Percentiles rank a stretch among this genome's conserved stretches.
phyloP scores from a whole-genome alignment of 2,797 vertebrate species.

The Enteromius paludinosus region DNA sequence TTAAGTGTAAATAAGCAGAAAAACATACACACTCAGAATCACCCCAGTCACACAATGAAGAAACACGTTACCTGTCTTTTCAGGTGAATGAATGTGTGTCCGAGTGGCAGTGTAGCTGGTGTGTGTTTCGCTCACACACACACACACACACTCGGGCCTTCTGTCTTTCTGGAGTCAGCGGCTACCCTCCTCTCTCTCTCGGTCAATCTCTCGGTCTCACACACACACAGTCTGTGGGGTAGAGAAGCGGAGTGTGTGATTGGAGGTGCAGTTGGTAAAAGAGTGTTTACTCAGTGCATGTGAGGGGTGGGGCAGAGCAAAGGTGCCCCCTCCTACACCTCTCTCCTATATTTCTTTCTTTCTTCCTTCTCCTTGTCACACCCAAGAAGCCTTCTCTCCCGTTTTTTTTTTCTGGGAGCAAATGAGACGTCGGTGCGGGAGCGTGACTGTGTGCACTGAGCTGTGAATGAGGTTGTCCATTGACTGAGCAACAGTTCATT shows the following conservation, averaged over 20 bases:
- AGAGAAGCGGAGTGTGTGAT: constrained; percentile 60
- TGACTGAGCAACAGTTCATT: constrained; percentile 36
- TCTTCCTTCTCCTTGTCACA: constrained; percentile 44
- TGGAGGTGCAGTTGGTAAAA: constrained; percentile 74
- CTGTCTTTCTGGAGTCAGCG: not conserved
- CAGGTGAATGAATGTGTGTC: constrained; percentile 54
- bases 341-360: constrained; percentile 42
- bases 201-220: constrained; percentile 9
- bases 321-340: constrained; percentile 62
- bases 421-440: not conserved
- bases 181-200: constrained; percentile 37
- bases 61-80: constrained; percentile 54
- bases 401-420: constrained; percentile 14
- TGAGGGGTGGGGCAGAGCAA: constrained; percentile 71
- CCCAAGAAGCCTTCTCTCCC: constrained; percentile 20
- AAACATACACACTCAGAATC: not conserved
- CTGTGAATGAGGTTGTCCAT: constrained; percentile 28
- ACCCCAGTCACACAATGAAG: not conserved
- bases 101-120: constrained; percentile 22
- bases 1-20: constrained; percentile 12
- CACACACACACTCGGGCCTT: constrained; percentile 15
- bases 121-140: constrained; percentile 41
- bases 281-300: constrained; percentile 77
- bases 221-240: constrained; percentile 45
- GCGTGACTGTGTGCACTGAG: not conserved